Percentiles rank a stretch among this genome's conserved stretches.
Evolutionary conservation across 2,888 invertebrate species (phyloP).

Genomic region (Elmis aenea): DNA sequence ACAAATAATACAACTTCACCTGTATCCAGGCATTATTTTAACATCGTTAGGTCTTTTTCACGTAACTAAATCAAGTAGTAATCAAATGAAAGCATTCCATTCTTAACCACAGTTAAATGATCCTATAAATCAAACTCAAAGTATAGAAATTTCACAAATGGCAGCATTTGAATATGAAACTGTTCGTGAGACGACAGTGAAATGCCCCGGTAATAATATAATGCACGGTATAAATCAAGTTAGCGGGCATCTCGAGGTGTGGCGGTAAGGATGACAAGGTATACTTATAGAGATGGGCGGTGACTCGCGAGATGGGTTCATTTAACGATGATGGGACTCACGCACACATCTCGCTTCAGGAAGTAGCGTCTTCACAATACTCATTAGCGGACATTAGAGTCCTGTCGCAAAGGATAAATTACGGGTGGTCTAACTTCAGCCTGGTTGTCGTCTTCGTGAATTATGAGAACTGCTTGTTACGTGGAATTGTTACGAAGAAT

Average conservation of each 20-base stretch:
- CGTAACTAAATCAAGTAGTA: too few species aligned
- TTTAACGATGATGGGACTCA: not conserved
- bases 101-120: not conserved
- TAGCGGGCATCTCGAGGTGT: slow-evolving; percentile 9
- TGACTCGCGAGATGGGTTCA: too few species aligned
- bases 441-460: slow-evolving; percentile 24
- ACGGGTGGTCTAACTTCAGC: slow-evolving; percentile 28
- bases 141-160: slow-evolving; percentile 31
- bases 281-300: not conserved
- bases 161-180: slow-evolving; percentile 32
- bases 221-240: slow-evolving; percentile 35
- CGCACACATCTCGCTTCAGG: slow-evolving; percentile 7
- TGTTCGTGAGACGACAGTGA: slow-evolving; percentile 25
- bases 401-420: slow-evolving; percentile 25
- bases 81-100: too few species aligned
- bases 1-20: not conserved
- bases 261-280: not conserved
- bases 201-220: slow-evolving; percentile 33
- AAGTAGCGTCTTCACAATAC: slow-evolving; percentile 25
- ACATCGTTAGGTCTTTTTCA: too few species aligned
- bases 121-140: slow-evolving; percentile 28
- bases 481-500: slow-evolving; percentile 26
- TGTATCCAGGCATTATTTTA: not conserved
- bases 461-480: slow-evolving; percentile 27
- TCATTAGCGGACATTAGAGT: slow-evolving; percentile 24